A percentile compares a stretch with the other conserved stretches of the same genome.
Evolutionary conservation across 2,888 invertebrate species (phyloP).

Genomic region (Watsonalla binaria): DNA sequence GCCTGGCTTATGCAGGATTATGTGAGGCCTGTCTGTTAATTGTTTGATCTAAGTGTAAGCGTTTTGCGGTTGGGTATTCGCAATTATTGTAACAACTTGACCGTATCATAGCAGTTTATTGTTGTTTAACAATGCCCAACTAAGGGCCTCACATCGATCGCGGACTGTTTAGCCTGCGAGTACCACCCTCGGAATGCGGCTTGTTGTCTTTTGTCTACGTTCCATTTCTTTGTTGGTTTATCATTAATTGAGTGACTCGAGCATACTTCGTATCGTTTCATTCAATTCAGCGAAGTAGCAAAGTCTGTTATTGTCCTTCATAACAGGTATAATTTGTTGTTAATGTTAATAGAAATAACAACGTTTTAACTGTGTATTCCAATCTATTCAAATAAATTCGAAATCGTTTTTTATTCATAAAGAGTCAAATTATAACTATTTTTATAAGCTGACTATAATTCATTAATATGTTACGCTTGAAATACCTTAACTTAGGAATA

Average conservation of each 20-base stretch:
- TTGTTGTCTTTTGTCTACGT: constrained; percentile 6
- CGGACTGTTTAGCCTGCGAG: constrained; percentile 20
- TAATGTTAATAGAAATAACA: too few species aligned
- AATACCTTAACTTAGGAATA: too few species aligned
- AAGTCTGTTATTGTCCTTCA: too few species aligned
- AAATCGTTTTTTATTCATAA: too few species aligned
- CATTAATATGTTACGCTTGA: too few species aligned
- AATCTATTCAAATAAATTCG: too few species aligned
- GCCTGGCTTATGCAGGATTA: constrained; percentile 67
- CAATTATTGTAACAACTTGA: constrained; percentile 66
- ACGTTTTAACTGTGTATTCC: too few species aligned
- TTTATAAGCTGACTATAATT: too few species aligned
- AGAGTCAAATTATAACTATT: too few species aligned
- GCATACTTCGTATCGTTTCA: background rate
- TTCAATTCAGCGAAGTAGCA: background rate
- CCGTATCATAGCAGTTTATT: constrained; percentile 57
- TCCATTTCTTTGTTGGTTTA: background rate
- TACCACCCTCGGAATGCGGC: constrained; percentile 12
- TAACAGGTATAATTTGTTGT: too few species aligned
- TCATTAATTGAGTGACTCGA: background rate
- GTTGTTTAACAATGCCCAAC: constrained; percentile 49
- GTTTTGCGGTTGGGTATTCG: constrained; percentile 60
- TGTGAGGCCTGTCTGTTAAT: constrained; percentile 66
- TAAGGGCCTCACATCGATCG: constrained; percentile 39
- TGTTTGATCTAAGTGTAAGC: constrained; percentile 69